A percentile compares a stretch with the other conserved stretches of the same genome.
phyloP scores from a whole-genome alignment of 2,113 vertebrate genomes.

The Shinisaurus crocodilurus region DNA sequence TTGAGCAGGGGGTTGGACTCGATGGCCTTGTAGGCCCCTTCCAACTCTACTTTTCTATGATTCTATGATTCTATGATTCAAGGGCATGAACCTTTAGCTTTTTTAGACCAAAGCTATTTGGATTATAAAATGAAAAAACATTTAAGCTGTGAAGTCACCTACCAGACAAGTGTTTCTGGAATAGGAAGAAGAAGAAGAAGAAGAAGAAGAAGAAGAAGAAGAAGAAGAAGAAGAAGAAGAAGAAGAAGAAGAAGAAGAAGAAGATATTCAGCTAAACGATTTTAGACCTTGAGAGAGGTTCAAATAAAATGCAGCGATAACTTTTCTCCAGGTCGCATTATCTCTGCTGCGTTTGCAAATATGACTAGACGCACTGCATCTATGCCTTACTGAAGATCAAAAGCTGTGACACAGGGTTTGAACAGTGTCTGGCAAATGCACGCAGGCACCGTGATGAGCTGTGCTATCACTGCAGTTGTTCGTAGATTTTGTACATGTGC shows the following conservation, averaged over 20 bases:
- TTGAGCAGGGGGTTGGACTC: too few relatives aligned
- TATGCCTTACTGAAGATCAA: neutral
- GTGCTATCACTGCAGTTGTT: rapidly evolving
- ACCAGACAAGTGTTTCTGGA: conserved; percentile 54
- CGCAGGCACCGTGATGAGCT: rapidly evolving
- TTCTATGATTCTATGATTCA: too few relatives aligned
- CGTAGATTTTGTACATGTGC: rapidly evolving
- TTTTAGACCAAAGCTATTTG: too few relatives aligned
- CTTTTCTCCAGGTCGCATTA: neutral
- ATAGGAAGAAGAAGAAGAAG: conserved; percentile 32
- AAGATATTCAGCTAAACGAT: neutral
- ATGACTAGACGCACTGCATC: neutral
- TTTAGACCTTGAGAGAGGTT: neutral
- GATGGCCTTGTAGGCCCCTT: too few relatives aligned
- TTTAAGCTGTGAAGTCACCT: conserved; percentile 35
- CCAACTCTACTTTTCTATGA: too few relatives aligned
- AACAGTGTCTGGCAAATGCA: neutral
- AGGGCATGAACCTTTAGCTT: neutral
- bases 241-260: too few relatives aligned
- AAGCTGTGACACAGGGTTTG: neutral
- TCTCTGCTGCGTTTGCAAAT: neutral
- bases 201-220: too few relatives aligned
- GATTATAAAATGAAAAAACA: conserved; percentile 21
- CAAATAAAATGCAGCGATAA: neutral
- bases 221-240: too few relatives aligned